A percentile compares a stretch with the other conserved stretches of the same genome.
Conservation (phyloP, 2,888 invertebrate genomes). For the Amiota mariae region DNA sequence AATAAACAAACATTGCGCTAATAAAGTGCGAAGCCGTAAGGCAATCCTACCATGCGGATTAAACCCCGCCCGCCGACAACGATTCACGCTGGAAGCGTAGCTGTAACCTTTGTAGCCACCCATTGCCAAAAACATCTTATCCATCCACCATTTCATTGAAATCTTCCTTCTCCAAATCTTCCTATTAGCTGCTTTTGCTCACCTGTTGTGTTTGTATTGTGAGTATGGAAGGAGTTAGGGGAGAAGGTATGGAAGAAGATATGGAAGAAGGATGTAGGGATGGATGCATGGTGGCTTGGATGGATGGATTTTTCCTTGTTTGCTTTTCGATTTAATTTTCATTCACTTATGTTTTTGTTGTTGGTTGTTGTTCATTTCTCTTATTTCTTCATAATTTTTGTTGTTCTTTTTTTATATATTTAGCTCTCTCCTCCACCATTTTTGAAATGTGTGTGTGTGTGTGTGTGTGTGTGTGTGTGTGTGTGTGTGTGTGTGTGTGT, state of each 20-base stretch:
- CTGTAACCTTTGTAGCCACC: no score
- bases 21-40: conserved; percentile 31
- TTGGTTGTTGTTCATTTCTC: conserved; percentile 15
- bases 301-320: conserved; percentile 4
- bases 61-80: no score
- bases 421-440: not conserved
- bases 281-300: not conserved
- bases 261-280: no score
- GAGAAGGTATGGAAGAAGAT: not conserved
- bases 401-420: not conserved
- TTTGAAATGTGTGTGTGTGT: not conserved
- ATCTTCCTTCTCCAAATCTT: not conserved
- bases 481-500: not conserved
- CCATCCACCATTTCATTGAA: no score
- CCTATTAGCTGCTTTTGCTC: no score
- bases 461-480: not conserved
- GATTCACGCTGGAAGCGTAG: no score
- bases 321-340: conserved; percentile 10
- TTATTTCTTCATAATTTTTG: not conserved
- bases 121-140: no score
- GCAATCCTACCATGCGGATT: not conserved
- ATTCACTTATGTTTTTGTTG: conserved; percentile 6
- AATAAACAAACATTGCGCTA: conserved; percentile 32
- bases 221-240: no score
- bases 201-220: no score